Base-by-base conservation (phyloP, 2,888 invertebrate genomes). In the Melitaea athalia region DNA sequence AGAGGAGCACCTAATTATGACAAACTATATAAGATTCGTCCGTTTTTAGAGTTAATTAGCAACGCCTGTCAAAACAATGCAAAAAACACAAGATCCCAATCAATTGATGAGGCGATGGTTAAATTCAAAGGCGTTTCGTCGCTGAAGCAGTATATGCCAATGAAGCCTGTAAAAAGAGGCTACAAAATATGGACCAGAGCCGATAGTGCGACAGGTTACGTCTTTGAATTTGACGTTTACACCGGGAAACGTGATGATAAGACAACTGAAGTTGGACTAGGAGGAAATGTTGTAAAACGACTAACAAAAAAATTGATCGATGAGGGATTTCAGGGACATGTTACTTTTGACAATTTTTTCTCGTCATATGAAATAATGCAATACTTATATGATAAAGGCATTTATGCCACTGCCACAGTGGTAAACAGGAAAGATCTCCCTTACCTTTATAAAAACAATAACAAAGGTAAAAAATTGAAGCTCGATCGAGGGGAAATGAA, bases 111-210 rank as follows among this genome's bases (percentile, higher is more conserved):
- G 14, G 10, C 45, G 8, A 45, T 45, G 45, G 14, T 65, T 72
- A 74, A 65, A 74, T 80, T 77, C 68, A 77, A 78, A 70, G 76
- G 77, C 43, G 59, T 72, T 50, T 73, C 73, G 15, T 53, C 52
- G 17, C 59, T 77, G 64, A 80, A 75, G 14, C 77, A 78, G 57
- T 78, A 78, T 59, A 76, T 78, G 77, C 77, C 76, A 1, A 60
- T 73, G 33, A 79, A 79, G 59, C 78, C 77, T 2, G 72, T 78
- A 60, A 78, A 78, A 70, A 63, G 76, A 50, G 77, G 76, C 45
- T 78, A 70, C 59, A 79, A 78, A 67, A 69, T 77, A 10, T 78
- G 79, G 77, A 72, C 71, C 17, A 68, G 76, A 33, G 73, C 71
- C 59, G 78, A 78, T 68, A 59, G 69, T 31, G 17, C 61, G 11